phyloP scores from a whole-genome alignment of 2,113 vertebrate genomes.

The Actenoides lindsayi region DNA sequence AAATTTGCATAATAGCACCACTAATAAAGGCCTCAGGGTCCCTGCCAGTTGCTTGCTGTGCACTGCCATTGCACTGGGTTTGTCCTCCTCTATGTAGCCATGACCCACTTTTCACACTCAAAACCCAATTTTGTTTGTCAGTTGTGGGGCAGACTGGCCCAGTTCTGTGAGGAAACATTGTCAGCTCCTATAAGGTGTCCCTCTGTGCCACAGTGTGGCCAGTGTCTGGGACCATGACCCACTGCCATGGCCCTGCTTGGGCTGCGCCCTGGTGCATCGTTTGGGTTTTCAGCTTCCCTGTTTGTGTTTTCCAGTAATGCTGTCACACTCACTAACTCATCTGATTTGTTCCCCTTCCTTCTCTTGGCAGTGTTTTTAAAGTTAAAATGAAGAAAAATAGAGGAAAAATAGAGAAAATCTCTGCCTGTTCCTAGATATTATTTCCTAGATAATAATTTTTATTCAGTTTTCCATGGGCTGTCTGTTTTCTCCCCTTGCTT shows the following conservation, averaged over 20 bases:
- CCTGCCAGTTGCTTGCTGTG: background rate
- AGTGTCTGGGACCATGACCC: background rate
- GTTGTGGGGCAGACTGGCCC: background rate
- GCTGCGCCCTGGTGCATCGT: background rate
- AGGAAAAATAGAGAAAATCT: background rate
- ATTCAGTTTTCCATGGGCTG: background rate
- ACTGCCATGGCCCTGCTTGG: background rate
- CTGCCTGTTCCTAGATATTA: background rate
- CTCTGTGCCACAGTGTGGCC: background rate
- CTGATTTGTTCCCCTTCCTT: background rate
- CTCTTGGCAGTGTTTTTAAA: background rate
- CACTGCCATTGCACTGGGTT: accelerated
- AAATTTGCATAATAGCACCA: conserved; percentile 21
- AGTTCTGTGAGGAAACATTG: background rate
- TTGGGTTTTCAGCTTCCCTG: background rate
- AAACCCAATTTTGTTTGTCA: conserved; percentile 49
- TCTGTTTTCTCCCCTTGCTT: background rate
- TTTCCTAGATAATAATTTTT: background rate
- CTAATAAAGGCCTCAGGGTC: background rate
- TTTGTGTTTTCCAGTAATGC: background rate
- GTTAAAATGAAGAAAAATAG: background rate
- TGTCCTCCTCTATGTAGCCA: background rate
- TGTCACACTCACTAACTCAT: background rate
- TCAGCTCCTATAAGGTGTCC: conserved; percentile 35
- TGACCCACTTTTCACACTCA: conserved; percentile 69